Conservation (phyloP, 2,888 invertebrate genomes). For the Oscheius onirici region DNA sequence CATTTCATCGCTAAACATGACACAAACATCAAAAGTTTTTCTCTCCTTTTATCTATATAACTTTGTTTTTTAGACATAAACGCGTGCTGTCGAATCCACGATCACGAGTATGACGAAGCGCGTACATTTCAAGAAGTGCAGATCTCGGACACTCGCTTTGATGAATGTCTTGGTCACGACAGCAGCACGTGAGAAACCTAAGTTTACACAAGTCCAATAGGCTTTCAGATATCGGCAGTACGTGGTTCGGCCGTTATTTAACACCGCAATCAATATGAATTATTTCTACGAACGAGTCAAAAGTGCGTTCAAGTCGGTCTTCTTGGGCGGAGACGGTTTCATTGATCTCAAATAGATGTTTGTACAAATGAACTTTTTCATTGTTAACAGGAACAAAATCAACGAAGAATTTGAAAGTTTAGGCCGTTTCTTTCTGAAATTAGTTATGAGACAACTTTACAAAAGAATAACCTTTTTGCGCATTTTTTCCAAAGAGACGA, state of each 20-base stretch:
- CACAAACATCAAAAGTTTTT: neutral
- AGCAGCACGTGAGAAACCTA: neutral
- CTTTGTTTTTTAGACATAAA: conserved; percentile 4
- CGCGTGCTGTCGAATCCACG: conserved; percentile 7
- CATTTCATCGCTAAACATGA: conserved; percentile 11
- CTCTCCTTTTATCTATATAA: neutral
- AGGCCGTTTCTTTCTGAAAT: no score
- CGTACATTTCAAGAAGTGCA: conserved; percentile 3
- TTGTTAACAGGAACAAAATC: no score
- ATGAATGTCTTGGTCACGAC: conserved; percentile 1
- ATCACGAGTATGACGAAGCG: conserved; percentile 7
- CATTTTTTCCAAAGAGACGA: neutral
- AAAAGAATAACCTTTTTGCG: no score
- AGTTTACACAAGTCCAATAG: no score
- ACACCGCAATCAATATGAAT: conserved; percentile 11
- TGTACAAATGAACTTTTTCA: no score
- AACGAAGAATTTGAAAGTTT: no score
- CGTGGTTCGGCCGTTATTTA: conserved; percentile 8
- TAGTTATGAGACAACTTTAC: no score
- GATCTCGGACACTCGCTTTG: neutral
- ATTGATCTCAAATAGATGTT: conserved; percentile 5
- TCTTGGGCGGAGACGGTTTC: conserved; percentile 18
- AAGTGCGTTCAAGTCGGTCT: neutral
- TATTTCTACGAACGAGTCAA: conserved; percentile 4
- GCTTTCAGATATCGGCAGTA: conserved; percentile 20